Evolutionary conservation across 2,797 vertebrate genomes (phyloP).

Genomic region (Lates japonicus): DNA sequence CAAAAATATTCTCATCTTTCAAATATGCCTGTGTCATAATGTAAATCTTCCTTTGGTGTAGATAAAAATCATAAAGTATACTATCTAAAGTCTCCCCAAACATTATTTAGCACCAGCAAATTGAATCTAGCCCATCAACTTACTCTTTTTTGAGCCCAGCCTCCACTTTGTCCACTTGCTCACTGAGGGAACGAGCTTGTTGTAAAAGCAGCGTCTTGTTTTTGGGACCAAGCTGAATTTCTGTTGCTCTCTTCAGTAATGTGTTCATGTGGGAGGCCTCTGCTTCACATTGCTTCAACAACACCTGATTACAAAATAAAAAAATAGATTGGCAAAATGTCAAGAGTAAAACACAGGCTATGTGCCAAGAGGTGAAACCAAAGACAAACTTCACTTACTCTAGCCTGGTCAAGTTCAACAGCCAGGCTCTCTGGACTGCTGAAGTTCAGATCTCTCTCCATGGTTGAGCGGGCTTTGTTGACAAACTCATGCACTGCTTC

Average conservation of each 20-base stretch:
- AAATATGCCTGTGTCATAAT: background rate
- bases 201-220: constrained; percentile 89
- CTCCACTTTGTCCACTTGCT: constrained; percentile 91
- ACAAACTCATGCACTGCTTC: constrained; percentile 92
- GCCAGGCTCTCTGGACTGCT: constrained; percentile 95
- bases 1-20: background rate
- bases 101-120: background rate
- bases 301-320: constrained; percentile 84
- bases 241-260: constrained; percentile 91
- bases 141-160: constrained; percentile 94
- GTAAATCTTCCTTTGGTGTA: background rate
- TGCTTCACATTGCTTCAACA: constrained; percentile 89
- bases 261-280: constrained; percentile 90
- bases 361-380: background rate
- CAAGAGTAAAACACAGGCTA: background rate
- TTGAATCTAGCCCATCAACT: constrained; percentile 12
- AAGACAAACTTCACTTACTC: constrained; percentile 79
- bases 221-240: constrained; percentile 93
- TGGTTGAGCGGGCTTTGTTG: constrained; percentile 89
- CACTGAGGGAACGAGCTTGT: constrained; percentile 90
- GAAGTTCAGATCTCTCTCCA: constrained; percentile 93
- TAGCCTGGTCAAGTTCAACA: constrained; percentile 92
- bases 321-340: background rate
- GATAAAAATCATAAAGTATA: background rate
- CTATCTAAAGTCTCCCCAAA: background rate